phyloP scores from a whole-genome alignment of 1,140 invertebrate species.

The Caenorhabditis brenneri region DNA sequence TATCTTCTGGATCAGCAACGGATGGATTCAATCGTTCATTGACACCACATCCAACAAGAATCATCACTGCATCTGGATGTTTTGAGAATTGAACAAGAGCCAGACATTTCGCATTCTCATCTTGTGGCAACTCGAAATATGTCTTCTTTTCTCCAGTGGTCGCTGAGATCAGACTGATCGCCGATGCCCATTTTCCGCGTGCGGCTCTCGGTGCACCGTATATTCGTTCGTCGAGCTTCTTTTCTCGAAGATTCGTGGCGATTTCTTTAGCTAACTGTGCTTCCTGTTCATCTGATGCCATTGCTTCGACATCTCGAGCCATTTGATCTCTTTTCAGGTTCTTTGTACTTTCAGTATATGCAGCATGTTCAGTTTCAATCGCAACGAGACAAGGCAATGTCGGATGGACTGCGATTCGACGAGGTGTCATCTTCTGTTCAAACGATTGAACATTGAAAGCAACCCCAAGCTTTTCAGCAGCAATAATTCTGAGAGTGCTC shows the following conservation, averaged over 20 bases:
- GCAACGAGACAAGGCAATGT: conserved; percentile 87
- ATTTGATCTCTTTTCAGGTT: conserved; percentile 83
- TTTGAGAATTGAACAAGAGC: conserved; percentile 79
- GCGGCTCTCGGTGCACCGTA: conserved; percentile 97
- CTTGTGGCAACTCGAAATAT: conserved; percentile 86
- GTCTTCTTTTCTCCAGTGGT: conserved; percentile 83
- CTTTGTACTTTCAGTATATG: conserved; percentile 96
- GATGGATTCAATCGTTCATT: conserved; percentile 86
- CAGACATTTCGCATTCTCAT: conserved; percentile 89
- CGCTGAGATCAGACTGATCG: conserved; percentile 88
- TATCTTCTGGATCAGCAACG: conserved; percentile 71
- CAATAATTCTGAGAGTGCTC: conserved; percentile 92
- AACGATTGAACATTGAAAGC: conserved; percentile 85
- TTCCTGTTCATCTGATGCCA: conserved; percentile 88
- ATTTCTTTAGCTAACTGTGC: conserved; percentile 92
- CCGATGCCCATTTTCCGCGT: conserved; percentile 93
- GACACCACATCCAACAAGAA: conserved; percentile 87
- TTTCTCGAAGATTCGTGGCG: conserved; percentile 92
- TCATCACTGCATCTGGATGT: conserved; percentile 78
- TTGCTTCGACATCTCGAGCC: conserved; percentile 90
- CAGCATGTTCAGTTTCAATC: conserved; percentile 96
- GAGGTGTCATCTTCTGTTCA: conserved; percentile 41
- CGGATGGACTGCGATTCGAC: conserved; percentile 79
- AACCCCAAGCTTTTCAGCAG: conserved; percentile 94
- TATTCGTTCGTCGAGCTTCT: conserved; percentile 87